Conservation (phyloP, 2,797 vertebrate species). For the Falco berigora region DNA sequence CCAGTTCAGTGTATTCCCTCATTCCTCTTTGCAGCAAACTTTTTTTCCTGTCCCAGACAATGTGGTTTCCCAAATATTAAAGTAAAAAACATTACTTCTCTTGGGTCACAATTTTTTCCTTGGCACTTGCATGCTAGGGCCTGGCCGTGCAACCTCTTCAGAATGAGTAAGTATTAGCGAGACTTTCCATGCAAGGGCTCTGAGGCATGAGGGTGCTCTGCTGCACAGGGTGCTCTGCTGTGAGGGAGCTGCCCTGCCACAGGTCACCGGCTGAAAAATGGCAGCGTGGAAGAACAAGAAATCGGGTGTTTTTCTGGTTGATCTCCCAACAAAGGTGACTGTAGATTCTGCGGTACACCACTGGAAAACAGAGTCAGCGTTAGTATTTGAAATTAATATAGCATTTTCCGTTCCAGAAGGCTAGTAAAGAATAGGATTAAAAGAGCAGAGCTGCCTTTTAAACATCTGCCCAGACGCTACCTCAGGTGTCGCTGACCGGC, state of each 20-base stretch:
- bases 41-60: neutral
- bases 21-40: neutral
- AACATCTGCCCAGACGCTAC: neutral
- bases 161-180: neutral
- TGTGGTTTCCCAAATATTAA: neutral
- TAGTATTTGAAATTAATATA: neutral
- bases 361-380: neutral
- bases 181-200: neutral
- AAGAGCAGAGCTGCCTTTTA: neutral
- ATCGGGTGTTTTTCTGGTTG: neutral
- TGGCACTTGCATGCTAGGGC: neutral
- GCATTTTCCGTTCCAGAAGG: neutral
- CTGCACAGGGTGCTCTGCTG: neutral
- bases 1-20: conserved; percentile 24
- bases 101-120: neutral
- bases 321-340: neutral
- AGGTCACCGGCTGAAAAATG: neutral
- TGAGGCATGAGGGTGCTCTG: neutral
- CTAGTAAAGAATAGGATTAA: neutral
- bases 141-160: neutral
- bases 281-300: neutral
- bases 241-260: neutral
- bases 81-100: neutral
- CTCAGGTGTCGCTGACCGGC: neutral
- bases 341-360: neutral